These are phyloP conservation scores for Pachydiplax longipennis DNA, from an alignment of 2,888 invertebrate genomes.

Conservation along the genomic window DNA sequence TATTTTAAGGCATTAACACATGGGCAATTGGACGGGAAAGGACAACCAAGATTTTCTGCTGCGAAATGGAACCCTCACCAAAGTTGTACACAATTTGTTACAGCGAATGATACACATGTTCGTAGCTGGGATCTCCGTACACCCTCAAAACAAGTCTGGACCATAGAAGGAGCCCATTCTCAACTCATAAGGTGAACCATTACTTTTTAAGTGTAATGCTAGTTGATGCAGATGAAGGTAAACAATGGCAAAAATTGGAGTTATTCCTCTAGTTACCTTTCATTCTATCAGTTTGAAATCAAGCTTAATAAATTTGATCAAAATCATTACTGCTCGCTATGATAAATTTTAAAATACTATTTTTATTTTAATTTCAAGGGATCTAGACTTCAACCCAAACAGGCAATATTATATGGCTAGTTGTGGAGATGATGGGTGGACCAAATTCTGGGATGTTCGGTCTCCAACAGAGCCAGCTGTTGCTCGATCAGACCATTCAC, in stretches of 20 bases:
- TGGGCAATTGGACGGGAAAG: constrained; percentile 64
- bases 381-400: constrained; percentile 97
- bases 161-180: constrained; percentile 85
- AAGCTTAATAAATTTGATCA: constrained; percentile 23
- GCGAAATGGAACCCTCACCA: constrained; percentile 98
- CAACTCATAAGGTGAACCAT: constrained; percentile 78
- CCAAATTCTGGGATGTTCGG: constrained; percentile 96
- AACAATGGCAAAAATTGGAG: no score
- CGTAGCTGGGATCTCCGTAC: constrained; percentile 87
- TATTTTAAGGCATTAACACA: constrained; percentile 54
- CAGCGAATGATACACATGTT: constrained; percentile 84
- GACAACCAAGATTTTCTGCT: constrained; percentile 78
- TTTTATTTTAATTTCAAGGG: constrained; percentile 65
- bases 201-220: no score
- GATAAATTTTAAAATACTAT: neutral
- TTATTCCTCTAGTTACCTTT: neutral
- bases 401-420: constrained; percentile 92
- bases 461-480: constrained; percentile 81
- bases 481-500: constrained; percentile 82
- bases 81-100: constrained; percentile 82
- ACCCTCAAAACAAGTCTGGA: constrained; percentile 79
- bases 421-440: constrained; percentile 94
- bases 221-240: neutral
- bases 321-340: neutral
- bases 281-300: neutral